Evolutionary conservation across 2,113 vertebrate genomes (phyloP), one percentile per base, ranked within the genome.

Genomic region (Miniopterus natalensis): DNA sequence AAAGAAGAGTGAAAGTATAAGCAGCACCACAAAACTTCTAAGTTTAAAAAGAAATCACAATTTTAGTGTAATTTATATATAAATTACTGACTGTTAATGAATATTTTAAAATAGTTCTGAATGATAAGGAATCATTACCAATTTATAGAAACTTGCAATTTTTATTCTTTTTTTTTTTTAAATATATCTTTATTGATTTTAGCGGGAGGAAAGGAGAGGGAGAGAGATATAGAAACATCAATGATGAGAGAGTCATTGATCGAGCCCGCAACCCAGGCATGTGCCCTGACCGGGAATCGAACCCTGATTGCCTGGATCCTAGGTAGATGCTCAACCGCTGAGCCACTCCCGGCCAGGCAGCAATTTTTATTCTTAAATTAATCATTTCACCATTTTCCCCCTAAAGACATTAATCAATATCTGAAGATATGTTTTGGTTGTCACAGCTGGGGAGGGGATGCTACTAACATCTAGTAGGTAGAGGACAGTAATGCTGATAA

Each of bases 101-200:
- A 5, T 88, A 13, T 51, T 77, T 88, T 51, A 57, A 92, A 84
- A 89, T 55, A 65, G 40, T 68, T 88, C 40, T 89, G 42, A 92
- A 63, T 93, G 45, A 83, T 86, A 90, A 96, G 81, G 10, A 78
- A 15, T 2, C 1, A 83, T 77, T 86, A 49, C 2, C 15, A 78
- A 77, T 57, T 94, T 84, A 85, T 49, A 9, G 2, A 77, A 84
- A 9, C 23, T 68, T 80, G 23, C 13, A 57, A 65, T 65, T 84
- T 87, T 90, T 74, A 74, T 92, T 65, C 6, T 84, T 61, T 36
- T 36, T 36, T 36, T 36, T 36, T 36, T 36, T 36, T 36, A 36
- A 36, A 36, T 36, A 36, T 36, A 36, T 36, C 36, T 36, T 36
- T 36, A 36, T 36, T 36, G 36, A 36, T 36, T 36, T 36, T 36